Conservation (phyloP, 2,113 vertebrate species). For the Crotalus helleri region DNA sequence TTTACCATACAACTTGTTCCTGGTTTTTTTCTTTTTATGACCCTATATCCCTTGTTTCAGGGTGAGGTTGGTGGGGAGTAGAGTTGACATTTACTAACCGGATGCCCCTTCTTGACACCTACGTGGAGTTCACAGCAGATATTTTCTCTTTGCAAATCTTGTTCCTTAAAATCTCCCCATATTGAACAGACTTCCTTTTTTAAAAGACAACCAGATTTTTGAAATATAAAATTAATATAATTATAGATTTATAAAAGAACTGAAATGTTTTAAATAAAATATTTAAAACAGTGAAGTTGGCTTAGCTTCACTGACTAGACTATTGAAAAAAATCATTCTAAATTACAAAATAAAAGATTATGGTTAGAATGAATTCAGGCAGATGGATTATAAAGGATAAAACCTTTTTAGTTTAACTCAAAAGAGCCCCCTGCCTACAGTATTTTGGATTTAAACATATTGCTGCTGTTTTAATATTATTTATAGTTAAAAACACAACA, state of each 20-base stretch:
- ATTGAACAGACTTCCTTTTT: neutral
- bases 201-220: neutral
- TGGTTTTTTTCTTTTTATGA: neutral
- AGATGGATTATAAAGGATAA: neutral
- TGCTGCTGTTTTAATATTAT: neutral
- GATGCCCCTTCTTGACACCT: neutral
- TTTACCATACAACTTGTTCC: neutral
- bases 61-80: neutral
- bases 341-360: neutral
- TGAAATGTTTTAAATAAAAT: neutral
- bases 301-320: neutral
- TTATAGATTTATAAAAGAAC: neutral
- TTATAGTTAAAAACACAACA: neutral
- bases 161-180: neutral
- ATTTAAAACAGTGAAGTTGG: too few relatives aligned
- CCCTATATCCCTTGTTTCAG: neutral
- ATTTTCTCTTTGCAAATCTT: neutral
- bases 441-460: neutral
- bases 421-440: neutral
- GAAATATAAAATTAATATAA: neutral
- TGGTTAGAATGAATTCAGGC: slow-evolving; percentile 10
- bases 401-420: neutral
- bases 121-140: neutral
- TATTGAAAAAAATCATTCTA: neutral
- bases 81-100: neutral